Percentiles rank a stretch among this genome's conserved stretches.
These are phyloP conservation scores for Poeciliopsis retropinna DNA, from an alignment of 2,113 vertebrate genomes.

Conservation along the genomic window DNA sequence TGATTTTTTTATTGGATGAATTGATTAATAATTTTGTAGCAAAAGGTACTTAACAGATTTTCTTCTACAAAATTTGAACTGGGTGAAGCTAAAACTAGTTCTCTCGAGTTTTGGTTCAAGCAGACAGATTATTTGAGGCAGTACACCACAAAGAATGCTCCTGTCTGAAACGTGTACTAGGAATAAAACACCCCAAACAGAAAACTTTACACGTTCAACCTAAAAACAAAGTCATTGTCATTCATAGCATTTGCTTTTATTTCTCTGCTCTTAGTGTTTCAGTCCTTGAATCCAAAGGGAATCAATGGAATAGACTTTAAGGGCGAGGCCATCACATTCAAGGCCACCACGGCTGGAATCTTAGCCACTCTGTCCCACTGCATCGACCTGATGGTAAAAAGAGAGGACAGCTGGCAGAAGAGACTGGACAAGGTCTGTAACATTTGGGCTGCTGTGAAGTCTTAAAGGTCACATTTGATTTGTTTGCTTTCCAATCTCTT, in stretches of 20 bases:
- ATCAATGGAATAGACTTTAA: slow-evolving; percentile 96
- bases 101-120: too few relatives aligned
- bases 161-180: too few relatives aligned
- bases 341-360: slow-evolving; percentile 97
- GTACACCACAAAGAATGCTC: too few relatives aligned
- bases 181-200: neutral
- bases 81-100: too few relatives aligned
- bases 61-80: too few relatives aligned
- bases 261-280: slow-evolving; percentile 67
- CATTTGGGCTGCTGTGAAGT: neutral
- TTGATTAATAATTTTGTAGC: too few relatives aligned
- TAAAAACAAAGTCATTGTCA: neutral
- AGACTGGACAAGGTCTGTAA: slow-evolving; percentile 89
- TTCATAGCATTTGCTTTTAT: neutral
- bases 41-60: too few relatives aligned
- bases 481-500: neutral
- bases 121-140: too few relatives aligned
- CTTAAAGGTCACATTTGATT: neutral
- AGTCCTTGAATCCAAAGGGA: slow-evolving; percentile 74
- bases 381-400: slow-evolving; percentile 97
- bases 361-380: slow-evolving; percentile 96
- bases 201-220: neutral
- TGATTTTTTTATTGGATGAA: too few relatives aligned
- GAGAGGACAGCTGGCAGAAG: slow-evolving; percentile 96
- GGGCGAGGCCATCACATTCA: slow-evolving; percentile 99